Evolutionary conservation across 2,888 invertebrate species (phyloP).

Genomic region (Cephus runcator): DNA sequence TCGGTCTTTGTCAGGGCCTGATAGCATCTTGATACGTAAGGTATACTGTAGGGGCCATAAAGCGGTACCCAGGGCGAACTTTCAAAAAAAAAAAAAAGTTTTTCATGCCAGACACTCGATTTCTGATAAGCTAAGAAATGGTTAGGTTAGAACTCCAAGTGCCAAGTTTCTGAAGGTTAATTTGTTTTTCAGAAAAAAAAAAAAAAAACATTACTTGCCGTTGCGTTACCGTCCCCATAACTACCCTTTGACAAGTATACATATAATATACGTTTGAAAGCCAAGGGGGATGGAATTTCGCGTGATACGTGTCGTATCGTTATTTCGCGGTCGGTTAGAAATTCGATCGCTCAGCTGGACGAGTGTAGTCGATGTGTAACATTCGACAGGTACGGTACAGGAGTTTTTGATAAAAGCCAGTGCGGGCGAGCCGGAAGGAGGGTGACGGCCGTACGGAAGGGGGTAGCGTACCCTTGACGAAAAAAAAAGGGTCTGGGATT

Average conservation of each 20-base stretch:
- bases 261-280: not conserved
- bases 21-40: too few relatives aligned
- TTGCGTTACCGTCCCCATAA: too few relatives aligned
- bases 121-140: too few relatives aligned
- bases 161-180: fast-evolving
- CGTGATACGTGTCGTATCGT: not conserved
- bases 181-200: too few relatives aligned
- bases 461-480: not conserved
- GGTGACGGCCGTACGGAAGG: not conserved
- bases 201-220: too few relatives aligned
- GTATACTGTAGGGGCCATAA: too few relatives aligned
- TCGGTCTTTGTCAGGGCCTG: too few relatives aligned
- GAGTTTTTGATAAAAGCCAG: not conserved
- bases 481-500: not conserved
- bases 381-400: not conserved
- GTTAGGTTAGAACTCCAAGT: too few relatives aligned
- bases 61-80: too few relatives aligned
- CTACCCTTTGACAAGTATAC: too few relatives aligned
- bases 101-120: too few relatives aligned
- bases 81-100: too few relatives aligned
- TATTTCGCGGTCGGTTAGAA: not conserved
- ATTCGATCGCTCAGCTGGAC: not conserved
- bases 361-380: not conserved
- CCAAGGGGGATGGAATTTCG: not conserved
- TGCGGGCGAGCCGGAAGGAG: not conserved